Evolutionary conservation across 1,140 invertebrate genomes (phyloP).

Genomic region (Bombus vancouverensis): DNA sequence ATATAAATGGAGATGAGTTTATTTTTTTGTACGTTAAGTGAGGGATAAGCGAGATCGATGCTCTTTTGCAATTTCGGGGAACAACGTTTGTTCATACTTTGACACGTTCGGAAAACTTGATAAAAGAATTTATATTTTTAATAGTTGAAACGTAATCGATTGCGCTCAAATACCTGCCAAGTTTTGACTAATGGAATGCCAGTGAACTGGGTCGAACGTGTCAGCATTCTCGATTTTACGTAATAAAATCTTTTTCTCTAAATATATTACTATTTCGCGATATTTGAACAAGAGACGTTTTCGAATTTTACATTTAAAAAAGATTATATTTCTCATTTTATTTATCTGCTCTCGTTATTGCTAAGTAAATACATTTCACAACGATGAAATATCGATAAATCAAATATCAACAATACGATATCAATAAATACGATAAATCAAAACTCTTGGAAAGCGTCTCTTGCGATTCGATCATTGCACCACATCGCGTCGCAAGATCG

Average conservation of each 20-base stretch:
- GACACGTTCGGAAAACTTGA: not conserved
- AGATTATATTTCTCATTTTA: too few species aligned
- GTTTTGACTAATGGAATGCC: not conserved
- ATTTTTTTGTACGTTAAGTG: too few species aligned
- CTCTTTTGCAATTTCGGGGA: not conserved
- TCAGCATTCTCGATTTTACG: not conserved
- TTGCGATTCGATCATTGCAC: not conserved
- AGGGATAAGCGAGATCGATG: not conserved
- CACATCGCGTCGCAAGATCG: slow-evolving; percentile 5
- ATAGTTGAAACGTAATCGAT: not conserved
- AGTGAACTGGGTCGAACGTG: not conserved
- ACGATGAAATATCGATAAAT: too few species aligned
- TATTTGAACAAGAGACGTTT: not conserved
- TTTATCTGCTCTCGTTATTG: too few species aligned
- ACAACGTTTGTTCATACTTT: not conserved
- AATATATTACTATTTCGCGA: not conserved
- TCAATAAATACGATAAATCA: too few species aligned
- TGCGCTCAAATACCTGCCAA: not conserved
- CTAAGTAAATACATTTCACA: too few species aligned
- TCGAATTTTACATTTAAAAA: too few species aligned
- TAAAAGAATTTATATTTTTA: not conserved
- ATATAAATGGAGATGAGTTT: too few species aligned
- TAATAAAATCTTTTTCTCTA: too few species aligned
- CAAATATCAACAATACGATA: too few species aligned
- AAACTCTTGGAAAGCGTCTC: slow-evolving; percentile 1